Conservation (phyloP, 2,888 invertebrate species). For the Parochlus steinenii region DNA sequence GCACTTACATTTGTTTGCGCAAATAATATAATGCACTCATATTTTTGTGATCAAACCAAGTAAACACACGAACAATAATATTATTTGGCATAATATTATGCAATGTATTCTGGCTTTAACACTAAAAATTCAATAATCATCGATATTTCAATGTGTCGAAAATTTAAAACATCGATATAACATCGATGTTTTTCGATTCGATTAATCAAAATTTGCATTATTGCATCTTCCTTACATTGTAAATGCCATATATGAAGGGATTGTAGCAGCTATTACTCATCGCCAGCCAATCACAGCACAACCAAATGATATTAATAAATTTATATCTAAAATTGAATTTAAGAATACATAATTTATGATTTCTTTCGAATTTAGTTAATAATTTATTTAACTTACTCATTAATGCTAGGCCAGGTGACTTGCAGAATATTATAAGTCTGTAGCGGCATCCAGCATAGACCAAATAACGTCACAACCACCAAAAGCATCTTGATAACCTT, state of each 20-base stretch:
- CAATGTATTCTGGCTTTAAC: too few relatives aligned
- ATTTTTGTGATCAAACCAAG: too few relatives aligned
- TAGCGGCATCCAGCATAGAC: conserved; percentile 69
- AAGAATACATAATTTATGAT: not conserved
- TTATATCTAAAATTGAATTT: conserved; percentile 38
- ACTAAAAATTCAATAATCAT: not conserved
- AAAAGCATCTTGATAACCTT: conserved; percentile 87
- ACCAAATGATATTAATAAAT: conserved; percentile 73
- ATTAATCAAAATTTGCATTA: not conserved
- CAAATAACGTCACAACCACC: conserved; percentile 64
- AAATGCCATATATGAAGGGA: conserved; percentile 79
- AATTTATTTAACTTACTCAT: conserved; percentile 38
- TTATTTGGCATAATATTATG: too few relatives aligned
- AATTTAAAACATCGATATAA: not conserved
- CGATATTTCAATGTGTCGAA: not conserved
- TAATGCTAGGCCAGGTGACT: conserved; percentile 50
- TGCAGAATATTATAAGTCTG: conserved; percentile 57
- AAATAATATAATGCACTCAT: too few relatives aligned
- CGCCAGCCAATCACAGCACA: conserved; percentile 72
- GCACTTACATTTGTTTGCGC: too few relatives aligned
- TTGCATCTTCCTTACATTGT: conserved; percentile 61
- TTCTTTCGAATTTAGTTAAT: not conserved
- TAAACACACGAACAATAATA: too few relatives aligned
- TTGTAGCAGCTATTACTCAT: conserved; percentile 86
- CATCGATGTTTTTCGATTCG: not conserved